phyloP scores from a whole-genome alignment of 2,797 vertebrate genomes.

The Leptatherina wallacei region DNA sequence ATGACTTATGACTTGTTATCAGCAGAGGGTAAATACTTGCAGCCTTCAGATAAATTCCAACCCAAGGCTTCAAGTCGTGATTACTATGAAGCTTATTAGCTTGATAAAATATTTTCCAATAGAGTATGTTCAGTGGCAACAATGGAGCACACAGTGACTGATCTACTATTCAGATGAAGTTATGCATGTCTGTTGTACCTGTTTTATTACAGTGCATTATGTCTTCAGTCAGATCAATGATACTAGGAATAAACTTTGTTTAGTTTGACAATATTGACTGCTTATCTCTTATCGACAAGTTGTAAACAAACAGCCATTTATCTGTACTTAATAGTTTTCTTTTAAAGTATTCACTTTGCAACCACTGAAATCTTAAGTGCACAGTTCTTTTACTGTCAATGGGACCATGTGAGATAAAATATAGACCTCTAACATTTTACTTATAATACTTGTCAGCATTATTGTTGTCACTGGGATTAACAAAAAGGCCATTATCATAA shows the following conservation, averaged over 20 bases:
- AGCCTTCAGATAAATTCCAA: constrained; percentile 64
- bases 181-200: constrained; percentile 18
- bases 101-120: constrained; percentile 46
- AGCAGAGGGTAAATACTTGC: constrained; percentile 69
- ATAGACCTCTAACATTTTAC: not conserved
- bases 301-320: not conserved
- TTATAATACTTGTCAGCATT: not conserved
- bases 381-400: not conserved
- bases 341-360: not conserved
- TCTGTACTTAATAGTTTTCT: not conserved
- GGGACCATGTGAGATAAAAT: not conserved
- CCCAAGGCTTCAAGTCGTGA: constrained; percentile 41
- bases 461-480: not conserved
- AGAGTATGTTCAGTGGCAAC: constrained; percentile 5
- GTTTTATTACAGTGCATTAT: constrained; percentile 28
- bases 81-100: constrained; percentile 54
- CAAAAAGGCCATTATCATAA: not conserved
- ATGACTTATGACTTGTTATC: constrained; percentile 52
- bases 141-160: not conserved
- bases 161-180: constrained; percentile 14
- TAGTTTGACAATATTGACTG: not conserved
- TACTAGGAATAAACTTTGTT: not conserved
- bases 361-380: not conserved
- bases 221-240: not conserved
- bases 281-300: not conserved